A percentile compares a stretch with the other conserved stretches of the same genome.
phyloP scores from a whole-genome alignment of 2,888 invertebrate species.

The Eurytoma californica region DNA sequence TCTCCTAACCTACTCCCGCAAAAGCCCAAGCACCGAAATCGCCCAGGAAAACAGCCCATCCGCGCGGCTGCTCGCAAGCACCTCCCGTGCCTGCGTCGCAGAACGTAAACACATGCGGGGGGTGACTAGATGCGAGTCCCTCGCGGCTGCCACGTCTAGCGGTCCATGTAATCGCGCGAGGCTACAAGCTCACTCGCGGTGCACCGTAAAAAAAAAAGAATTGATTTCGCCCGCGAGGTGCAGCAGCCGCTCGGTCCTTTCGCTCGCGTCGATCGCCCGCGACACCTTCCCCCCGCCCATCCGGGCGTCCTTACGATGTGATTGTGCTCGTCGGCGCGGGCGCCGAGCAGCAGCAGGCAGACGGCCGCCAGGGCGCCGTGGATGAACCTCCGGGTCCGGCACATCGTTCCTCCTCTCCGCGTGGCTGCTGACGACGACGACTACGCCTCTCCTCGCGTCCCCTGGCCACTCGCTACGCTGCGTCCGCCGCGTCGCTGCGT shows the following conservation, averaged over 20 bases:
- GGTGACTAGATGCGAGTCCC: too few relatives aligned
- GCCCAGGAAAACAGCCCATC: too few relatives aligned
- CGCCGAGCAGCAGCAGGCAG: slow-evolving; percentile 60
- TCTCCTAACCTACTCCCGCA: too few relatives aligned
- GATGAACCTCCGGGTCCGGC: slow-evolving; percentile 43
- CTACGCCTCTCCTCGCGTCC: neutral
- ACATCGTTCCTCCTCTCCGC: slow-evolving; percentile 29
- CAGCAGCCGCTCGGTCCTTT: neutral
- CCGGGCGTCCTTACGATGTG: slow-evolving; percentile 80
- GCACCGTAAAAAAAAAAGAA: too few relatives aligned
- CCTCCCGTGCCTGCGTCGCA: neutral
- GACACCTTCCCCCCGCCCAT: slow-evolving; percentile 59
- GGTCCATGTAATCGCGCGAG: neutral
- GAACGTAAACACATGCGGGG: neutral
- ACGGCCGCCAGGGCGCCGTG: slow-evolving; percentile 63
- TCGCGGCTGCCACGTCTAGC: neutral
- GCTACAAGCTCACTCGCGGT: neutral
- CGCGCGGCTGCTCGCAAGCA: too few relatives aligned
- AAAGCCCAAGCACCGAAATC: too few relatives aligned
- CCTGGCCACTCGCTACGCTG: neutral
- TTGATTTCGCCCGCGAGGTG: neutral
- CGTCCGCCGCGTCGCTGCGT: too few relatives aligned
- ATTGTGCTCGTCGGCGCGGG: slow-evolving; percentile 84
- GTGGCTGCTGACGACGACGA: too few relatives aligned
- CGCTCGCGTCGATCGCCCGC: slow-evolving; percentile 9